Base-by-base conservation (phyloP, 2,113 vertebrate species). In the Riparia riparia region DNA sequence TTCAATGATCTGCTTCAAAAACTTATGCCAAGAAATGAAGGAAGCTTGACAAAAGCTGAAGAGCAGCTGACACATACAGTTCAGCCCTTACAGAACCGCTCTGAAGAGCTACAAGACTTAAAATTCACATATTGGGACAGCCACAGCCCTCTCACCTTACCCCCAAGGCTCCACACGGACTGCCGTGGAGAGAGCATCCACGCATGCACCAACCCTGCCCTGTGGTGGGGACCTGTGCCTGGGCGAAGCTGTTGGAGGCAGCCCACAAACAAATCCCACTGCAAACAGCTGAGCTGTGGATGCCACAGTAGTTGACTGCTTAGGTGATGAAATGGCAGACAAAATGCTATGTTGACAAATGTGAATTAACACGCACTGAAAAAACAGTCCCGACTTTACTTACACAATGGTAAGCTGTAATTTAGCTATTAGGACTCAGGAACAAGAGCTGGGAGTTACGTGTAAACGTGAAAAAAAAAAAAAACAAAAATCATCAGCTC, bases 321-420 rank as follows among this genome's bases (percentile, higher is more conserved):
- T 18, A 90, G 88, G 95, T 85, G 85, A 84, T n/a, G 63, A 65
- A 91, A 93, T 13, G 44, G 87, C 82, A 96, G 65, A 85, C 18
- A 49, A 89, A 88, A 88, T 42, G 26, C 44, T 72, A 3, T 92
- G 88, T 93, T 95, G 92, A 94, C 96, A 93, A 94, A 95, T 13
- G 71, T 2, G 44, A 96, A 95, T 88, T 70, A 93, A 65, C 54
- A 69, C 1, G 7, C 66, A 50, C 6, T 80, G 63, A 72, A 88
- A 84, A 90, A 81, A 63, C 85, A 90, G 44, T 83, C 90, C 85
- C 77, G 91, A 50, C 90, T 88, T 86, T 24, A 86, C 45, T 86
- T 47, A 94, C 79, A 81, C 79, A 93, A 83, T 6, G 63, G 80
- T 86, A 94, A 93, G 90, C 79, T 83, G 74, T 77, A 94, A 92